Conservation (phyloP, 1,140 invertebrate genomes). For the Pogonomyrmex californicus region DNA sequence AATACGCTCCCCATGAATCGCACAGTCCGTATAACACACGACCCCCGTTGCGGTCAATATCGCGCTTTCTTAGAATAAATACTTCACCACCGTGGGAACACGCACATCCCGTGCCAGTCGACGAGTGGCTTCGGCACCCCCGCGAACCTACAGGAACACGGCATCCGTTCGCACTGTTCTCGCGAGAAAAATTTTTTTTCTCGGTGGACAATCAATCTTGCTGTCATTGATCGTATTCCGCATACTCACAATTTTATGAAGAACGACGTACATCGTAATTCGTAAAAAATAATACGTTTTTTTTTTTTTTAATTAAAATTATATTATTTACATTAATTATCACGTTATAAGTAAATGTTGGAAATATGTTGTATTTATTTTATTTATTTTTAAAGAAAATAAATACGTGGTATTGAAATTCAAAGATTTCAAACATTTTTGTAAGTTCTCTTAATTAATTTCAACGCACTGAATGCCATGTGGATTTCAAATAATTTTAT, state of each 20-base stretch:
- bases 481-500: background rate
- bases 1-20: conserved; percentile 74
- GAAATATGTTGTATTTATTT: conserved; percentile 1
- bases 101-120: conserved; percentile 69
- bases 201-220: background rate
- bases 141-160: conserved; percentile 62
- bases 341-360: background rate
- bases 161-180: conserved; percentile 20
- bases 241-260: background rate
- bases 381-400: background rate
- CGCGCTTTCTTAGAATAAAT: conserved; percentile 82
- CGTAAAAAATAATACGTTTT: background rate
- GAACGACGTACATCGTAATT: background rate
- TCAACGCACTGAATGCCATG: background rate
- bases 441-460: background rate
- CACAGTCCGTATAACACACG: conserved; percentile 73
- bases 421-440: background rate
- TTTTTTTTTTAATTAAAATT: background rate
- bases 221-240: background rate
- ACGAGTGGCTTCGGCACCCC: conserved; percentile 59
- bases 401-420: background rate
- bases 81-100: conserved; percentile 83
- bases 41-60: conserved; percentile 85
- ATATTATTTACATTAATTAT: background rate
- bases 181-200: conserved; percentile 23